Evolutionary conservation across 2,797 vertebrate species (phyloP).

Genomic region (Takifugu rubripes): DNA sequence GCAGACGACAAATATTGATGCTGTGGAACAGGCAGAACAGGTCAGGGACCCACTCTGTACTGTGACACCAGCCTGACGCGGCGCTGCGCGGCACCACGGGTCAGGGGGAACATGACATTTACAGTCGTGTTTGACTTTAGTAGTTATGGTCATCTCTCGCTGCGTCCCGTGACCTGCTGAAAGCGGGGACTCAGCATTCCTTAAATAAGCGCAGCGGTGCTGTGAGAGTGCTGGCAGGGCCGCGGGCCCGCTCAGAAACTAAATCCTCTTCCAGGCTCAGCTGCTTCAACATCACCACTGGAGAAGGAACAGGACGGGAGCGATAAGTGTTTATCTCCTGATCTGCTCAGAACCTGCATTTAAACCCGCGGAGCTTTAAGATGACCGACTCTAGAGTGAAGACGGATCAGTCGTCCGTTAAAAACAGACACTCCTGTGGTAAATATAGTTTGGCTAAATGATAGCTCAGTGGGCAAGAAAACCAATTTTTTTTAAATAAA

Average conservation of each 20-base stretch:
- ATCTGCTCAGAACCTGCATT: conserved; percentile 6
- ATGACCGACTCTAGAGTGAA: not conserved
- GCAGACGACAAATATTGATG: conserved; percentile 20
- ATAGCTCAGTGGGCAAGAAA: too few species aligned
- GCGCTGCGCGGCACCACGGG: conserved; percentile 40
- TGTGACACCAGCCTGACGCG: conserved; percentile 41
- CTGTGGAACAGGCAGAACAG: conserved; percentile 14
- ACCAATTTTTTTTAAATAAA: too few species aligned
- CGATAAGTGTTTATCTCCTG: conserved; percentile 1
- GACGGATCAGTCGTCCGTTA: not conserved
- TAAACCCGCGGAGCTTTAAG: not conserved
- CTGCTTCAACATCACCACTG: conserved; percentile 48
- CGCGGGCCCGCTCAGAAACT: conserved; percentile 36
- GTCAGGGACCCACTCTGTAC: conserved; percentile 29
- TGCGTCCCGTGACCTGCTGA: conserved; percentile 55
- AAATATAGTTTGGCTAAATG: not conserved
- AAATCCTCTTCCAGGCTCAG: conserved; percentile 46
- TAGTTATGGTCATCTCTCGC: conserved; percentile 55
- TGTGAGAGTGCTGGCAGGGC: conserved; percentile 37
- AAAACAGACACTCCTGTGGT: not conserved
- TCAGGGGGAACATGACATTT: conserved; percentile 64
- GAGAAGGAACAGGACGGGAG: conserved; percentile 24
- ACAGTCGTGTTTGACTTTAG: conserved; percentile 66
- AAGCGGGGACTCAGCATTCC: conserved; percentile 71
- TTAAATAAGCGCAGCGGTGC: conserved; percentile 69